Percentiles rank a stretch among this genome's conserved stretches.
phyloP scores from a whole-genome alignment of 2,888 invertebrate genomes.

The Geophilus truncorum region DNA sequence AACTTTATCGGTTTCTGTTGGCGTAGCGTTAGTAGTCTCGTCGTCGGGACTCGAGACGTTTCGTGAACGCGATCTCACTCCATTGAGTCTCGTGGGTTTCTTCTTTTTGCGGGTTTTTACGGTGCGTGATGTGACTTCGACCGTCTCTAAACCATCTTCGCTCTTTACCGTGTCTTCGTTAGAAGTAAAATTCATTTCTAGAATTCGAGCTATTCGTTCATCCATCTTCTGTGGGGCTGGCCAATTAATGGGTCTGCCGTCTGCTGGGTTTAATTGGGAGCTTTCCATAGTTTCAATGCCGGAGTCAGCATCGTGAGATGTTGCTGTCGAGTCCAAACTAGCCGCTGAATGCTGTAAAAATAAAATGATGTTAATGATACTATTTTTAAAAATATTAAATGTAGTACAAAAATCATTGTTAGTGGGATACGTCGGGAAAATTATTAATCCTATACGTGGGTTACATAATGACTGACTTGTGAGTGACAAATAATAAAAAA shows the following conservation, averaged over 20 bases:
- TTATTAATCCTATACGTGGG: too few species aligned
- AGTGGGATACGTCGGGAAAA: too few species aligned
- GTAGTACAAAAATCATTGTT: too few species aligned
- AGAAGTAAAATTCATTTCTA: not conserved
- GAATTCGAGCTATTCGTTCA: not conserved
- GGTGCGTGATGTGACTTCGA: not conserved
- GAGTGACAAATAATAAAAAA: too few species aligned
- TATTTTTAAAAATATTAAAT: too few species aligned
- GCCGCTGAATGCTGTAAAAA: not conserved
- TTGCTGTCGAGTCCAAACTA: constrained; percentile 29
- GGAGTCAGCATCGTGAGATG: constrained; percentile 41
- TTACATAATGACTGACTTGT: too few species aligned
- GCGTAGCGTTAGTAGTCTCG: not conserved
- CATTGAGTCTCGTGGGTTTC: not conserved
- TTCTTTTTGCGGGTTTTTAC: not conserved
- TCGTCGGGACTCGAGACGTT: not conserved
- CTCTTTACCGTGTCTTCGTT: not conserved
- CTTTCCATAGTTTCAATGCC: constrained; percentile 35
- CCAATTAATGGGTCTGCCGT: not conserved
- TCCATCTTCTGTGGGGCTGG: not conserved
- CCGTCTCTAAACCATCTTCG: not conserved
- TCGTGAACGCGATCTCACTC: not conserved
- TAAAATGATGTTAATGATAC: too few species aligned
- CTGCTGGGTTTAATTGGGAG: not conserved
- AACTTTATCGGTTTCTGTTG: not conserved